Base-by-base conservation (phyloP, 2,888 invertebrate genomes). In the Xanthia togata region DNA sequence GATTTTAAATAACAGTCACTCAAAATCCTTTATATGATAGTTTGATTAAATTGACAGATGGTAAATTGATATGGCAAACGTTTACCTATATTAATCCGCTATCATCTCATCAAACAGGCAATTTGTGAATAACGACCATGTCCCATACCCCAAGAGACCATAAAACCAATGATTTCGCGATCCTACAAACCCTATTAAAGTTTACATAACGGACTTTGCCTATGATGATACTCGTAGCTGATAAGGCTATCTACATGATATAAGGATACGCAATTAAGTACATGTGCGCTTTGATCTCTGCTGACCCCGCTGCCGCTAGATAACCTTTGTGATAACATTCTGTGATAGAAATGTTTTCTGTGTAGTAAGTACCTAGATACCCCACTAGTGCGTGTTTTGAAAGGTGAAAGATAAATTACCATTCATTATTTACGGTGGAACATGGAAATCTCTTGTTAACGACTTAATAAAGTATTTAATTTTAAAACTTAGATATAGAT, bases 271-370 rank as follows among this genome's bases (percentile, higher is more conserved):
- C 44, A 76, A 69, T 70, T 71, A 73, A 41, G 71, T 64, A 35
- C 73, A 50, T 70, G 76, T 62, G 76, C n/a, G 72, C 82, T 79
- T 79, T 78, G 82, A 86, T 78, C 82, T 78, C 26, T 70, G 41
- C 77, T 76, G 73, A 71, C 73, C 77, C 59, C 50, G 6, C 50
- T n/a, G 41, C 57, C 26, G 11, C 57, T 57, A 26, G 85, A 86
- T 86, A 86, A 82, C 77, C 77, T 79, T 63, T 17, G 35, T 44
- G 76, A 82, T 85, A 86, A 31, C n/a, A 50, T 59, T 69, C 14
- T 26, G 26, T 65, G 17, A 44, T 76, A 59, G 35, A 31, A 31
- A 5, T 44, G 20, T 59, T 53, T 44, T 26, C 17, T 78, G 38
- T 76, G 47, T 63, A 23, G n/a, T 38, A 47, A 57, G 38, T n/a